phyloP scores from a whole-genome alignment of 2,797 vertebrate species.

The Lutjanus campechanus region DNA sequence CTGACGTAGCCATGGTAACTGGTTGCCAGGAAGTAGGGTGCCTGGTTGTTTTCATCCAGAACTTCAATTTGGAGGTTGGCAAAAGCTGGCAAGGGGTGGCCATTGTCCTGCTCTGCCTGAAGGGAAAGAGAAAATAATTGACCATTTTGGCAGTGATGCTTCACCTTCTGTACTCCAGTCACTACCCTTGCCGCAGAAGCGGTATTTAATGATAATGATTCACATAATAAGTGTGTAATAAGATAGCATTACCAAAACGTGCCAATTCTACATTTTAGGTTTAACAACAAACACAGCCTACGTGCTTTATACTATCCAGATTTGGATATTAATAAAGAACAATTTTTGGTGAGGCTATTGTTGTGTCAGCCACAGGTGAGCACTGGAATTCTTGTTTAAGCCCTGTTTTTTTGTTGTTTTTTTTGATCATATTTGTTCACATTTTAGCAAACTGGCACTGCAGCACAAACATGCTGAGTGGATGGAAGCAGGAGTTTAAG shows the following conservation, averaged over 20 bases:
- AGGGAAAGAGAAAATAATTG: slow-evolving; percentile 13
- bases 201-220: slow-evolving; percentile 22
- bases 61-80: slow-evolving; percentile 96
- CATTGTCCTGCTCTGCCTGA: slow-evolving; percentile 98
- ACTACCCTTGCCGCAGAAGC: slow-evolving; percentile 15
- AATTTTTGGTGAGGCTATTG: neutral
- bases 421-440: neutral
- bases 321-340: neutral
- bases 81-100: slow-evolving; percentile 96
- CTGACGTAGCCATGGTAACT: slow-evolving; percentile 93
- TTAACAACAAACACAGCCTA: neutral
- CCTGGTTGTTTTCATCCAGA: slow-evolving; percentile 97
- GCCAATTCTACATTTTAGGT: neutral
- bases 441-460: neutral
- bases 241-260: neutral
- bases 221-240: neutral
- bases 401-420: neutral
- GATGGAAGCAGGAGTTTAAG: too few species aligned
- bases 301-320: neutral
- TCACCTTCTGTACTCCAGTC: slow-evolving; percentile 21
- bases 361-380: neutral
- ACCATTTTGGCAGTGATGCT: slow-evolving; percentile 7
- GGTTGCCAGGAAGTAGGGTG: slow-evolving; percentile 91
- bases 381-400: neutral
- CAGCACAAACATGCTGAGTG: too few species aligned